Evolutionary conservation across 2,113 vertebrate genomes (phyloP), one percentile per base, ranked within the genome.

Genomic region (Hippoglossus stenolepis): DNA sequence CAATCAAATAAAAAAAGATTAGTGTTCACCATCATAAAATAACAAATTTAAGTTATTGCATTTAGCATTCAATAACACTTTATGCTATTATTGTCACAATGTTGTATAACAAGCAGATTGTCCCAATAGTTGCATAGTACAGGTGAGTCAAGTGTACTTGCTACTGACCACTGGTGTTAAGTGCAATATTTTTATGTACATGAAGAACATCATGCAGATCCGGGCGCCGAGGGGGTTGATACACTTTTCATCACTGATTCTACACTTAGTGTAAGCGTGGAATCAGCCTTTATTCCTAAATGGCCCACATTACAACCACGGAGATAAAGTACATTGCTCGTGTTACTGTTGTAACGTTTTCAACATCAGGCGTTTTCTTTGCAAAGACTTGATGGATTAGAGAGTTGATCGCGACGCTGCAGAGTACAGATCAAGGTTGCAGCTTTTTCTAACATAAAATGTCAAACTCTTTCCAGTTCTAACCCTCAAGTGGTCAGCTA

Each of bases 51-150:
- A 72, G 63, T 87, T 88, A 92, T 91, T 91, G 87, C 89, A 80
- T 89, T 73, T 68, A 73, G 79, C 87, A 85, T 75, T 82, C 80
- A 88, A 76, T 66, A 87, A 87, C 66, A 85, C 60, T 58, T 63
- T 35, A 59, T 35, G 21, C 28, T 2, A 61, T 61, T 61, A 74
- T 71, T 59, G 26, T 78, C 67, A 70, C 71, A 78, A 77, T 72
- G 60, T 67, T 51, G 20, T 81, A 80, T 21, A 73, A 82, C 73
- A 76, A 80, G 83, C 75, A 86, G 90, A 91, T 90, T 89, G 84
- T 88, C 85, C 83, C 76, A 74, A 77, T 70, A 84, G 85, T 94
- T 95, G 94, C 93, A 94, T 95, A 95, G 93, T 82, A 89, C 86
- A 92, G 85, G 70, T 80, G 85, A 87, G 90, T 89, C 72, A 79